Conservation (phyloP, 1,140 invertebrate genomes). For the Armadillidium nasatum region DNA sequence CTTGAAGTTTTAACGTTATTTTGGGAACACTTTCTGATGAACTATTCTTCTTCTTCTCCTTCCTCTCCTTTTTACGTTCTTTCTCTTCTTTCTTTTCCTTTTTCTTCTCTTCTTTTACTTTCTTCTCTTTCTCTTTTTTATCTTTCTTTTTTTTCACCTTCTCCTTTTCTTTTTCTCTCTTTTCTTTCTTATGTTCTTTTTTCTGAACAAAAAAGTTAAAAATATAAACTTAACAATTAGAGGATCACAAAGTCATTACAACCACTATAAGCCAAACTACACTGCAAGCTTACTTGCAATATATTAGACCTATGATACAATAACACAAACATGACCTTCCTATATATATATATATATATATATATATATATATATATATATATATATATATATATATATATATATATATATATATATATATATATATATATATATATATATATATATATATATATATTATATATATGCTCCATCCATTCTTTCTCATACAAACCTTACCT, state of each 20-base stretch:
- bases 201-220: neutral
- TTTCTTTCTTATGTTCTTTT: constrained; percentile 18
- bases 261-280: too few species aligned
- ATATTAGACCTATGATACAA: too few species aligned
- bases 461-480: too few species aligned
- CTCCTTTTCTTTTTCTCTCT: constrained; percentile 12
- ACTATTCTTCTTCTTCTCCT: neutral
- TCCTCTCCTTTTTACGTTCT: neutral
- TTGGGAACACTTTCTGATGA: neutral
- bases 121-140: neutral
- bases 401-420: neutral
- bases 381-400: constrained; percentile 5
- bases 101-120: neutral
- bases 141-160: neutral
- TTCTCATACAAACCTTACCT: too few species aligned
- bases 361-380: neutral
- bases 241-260: too few species aligned
- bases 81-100: neutral
- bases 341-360: too few species aligned
- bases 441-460: too few species aligned
- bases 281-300: too few species aligned
- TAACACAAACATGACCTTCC: too few species aligned
- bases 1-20: neutral
- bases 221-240: neutral
- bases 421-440: neutral